Conservation (phyloP, 2,113 vertebrate species). For the Mobula hypostoma region DNA sequence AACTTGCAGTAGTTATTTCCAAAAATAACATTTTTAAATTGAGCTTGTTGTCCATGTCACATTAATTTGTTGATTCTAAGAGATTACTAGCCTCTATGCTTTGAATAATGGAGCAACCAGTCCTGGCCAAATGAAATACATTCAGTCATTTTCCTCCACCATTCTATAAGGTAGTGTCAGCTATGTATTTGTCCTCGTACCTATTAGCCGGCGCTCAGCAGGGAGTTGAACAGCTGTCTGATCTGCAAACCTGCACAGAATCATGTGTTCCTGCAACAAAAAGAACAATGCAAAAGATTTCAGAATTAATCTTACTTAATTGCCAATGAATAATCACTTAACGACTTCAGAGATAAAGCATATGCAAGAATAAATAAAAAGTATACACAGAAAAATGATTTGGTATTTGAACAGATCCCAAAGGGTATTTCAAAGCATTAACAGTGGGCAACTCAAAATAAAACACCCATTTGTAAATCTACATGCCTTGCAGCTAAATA, state of each 20-base stretch:
- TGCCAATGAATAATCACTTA: background rate
- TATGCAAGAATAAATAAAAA: slow-evolving; percentile 43
- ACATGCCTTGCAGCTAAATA: background rate
- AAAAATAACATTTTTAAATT: background rate
- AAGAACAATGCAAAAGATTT: slow-evolving; percentile 17
- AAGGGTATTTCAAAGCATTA: background rate
- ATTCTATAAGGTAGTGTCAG: slow-evolving; percentile 18
- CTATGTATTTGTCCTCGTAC: slow-evolving; percentile 55
- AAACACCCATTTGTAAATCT: background rate
- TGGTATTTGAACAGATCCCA: background rate
- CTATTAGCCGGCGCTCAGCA: slow-evolving; percentile 69
- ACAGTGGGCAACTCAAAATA: background rate
- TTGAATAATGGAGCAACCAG: slow-evolving; percentile 29
- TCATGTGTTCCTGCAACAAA: slow-evolving; percentile 83
- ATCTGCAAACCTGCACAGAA: slow-evolving; percentile 93
- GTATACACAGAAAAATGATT: slow-evolving; percentile 42
- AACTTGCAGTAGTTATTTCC: background rate
- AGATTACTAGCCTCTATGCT: background rate
- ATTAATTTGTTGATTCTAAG: background rate
- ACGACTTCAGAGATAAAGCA: slow-evolving; percentile 43
- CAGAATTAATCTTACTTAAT: slow-evolving; percentile 17
- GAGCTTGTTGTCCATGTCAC: background rate
- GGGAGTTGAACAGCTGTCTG: slow-evolving; percentile 87
- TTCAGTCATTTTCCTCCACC: background rate
- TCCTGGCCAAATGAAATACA: slow-evolving; percentile 4